Evolutionary conservation across 2,113 vertebrate species (phyloP), one percentile per base, ranked within the genome.

Genomic region (Amphiprion ocellaris): DNA sequence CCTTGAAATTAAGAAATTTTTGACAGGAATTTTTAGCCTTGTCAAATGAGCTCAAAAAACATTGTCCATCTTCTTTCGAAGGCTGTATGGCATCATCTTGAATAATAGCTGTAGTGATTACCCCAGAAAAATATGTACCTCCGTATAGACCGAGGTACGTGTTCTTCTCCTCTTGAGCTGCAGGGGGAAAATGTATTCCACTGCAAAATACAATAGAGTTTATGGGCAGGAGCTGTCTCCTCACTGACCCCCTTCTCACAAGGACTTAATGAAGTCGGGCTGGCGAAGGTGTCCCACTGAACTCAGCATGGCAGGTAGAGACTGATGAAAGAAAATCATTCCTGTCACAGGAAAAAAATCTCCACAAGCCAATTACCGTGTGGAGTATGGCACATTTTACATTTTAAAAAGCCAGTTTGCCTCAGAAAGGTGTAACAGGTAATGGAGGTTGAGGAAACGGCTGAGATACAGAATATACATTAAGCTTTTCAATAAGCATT

Each of bases 301-400:
- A 91, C 86, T 85, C 65, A 14, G 85, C 75, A 49, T 74, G 86
- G 84, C 87, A 91, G 89, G 78, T 71, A 69, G 77, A 73, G 75
- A 87, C 82, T 77, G 90, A 87, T 89, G 83, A 92, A 91, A 92
- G 84, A 64, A 91, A 90, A 87, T 88, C 77, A 85, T 88, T 87
- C 73, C 86, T 85, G 89, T 88, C 87, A 87, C 83, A 53, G 67
- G 55, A 78, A 78, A 87, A 87, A 87, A 84, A 81, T 84, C 82
- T 88, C 81, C 71, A 73, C 83, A 66, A 87, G 84, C 89, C 90
- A 91, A 90, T 92, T 91, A 92, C 75, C 63, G 64, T 52, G 62
- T 58, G 53, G 54, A 80, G 66, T 54, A 58, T 71, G 67, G 63
- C 81, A 72, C 69, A 72, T 84, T 87, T 88, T 83, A 82, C 81